A percentile compares a stretch with the other conserved stretches of the same genome.
phyloP scores from a whole-genome alignment of 2,888 invertebrate genomes.

The Drosophila fungiperda region DNA sequence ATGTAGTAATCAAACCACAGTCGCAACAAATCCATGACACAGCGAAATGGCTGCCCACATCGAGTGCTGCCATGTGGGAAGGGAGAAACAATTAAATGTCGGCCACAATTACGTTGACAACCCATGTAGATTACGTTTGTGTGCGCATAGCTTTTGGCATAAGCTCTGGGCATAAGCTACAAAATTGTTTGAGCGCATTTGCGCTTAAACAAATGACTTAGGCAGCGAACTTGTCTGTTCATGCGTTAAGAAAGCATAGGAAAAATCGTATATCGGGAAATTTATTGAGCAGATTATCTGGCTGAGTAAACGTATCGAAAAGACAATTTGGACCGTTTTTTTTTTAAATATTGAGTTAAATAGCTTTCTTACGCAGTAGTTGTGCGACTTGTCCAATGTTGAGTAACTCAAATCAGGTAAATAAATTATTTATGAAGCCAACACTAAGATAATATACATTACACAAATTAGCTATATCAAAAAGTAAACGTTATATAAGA shows the following conservation, averaged over 20 bases:
- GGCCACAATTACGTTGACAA: slow-evolving; percentile 55
- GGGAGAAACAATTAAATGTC: slow-evolving; percentile 54
- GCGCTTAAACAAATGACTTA: slow-evolving; percentile 65
- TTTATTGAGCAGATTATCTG: slow-evolving; percentile 18
- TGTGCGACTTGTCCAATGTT: not conserved
- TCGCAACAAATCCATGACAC: slow-evolving; percentile 13
- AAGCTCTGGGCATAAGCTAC: slow-evolving; percentile 7
- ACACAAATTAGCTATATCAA: not conserved
- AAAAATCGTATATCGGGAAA: slow-evolving; percentile 2
- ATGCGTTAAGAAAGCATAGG: slow-evolving; percentile 28
- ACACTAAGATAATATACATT: not conserved
- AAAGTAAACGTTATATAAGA: not conserved
- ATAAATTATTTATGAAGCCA: not conserved
- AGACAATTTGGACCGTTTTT: not conserved
- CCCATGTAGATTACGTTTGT: slow-evolving; percentile 15
- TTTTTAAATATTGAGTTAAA: not conserved
- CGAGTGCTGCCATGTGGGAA: slow-evolving; percentile 36
- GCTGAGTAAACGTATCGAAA: not conserved
- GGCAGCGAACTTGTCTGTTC: slow-evolving; percentile 68
- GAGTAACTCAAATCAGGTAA: not conserved
- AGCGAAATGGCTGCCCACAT: slow-evolving; percentile 14
- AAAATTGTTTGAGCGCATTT: slow-evolving; percentile 23
- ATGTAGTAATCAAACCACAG: slow-evolving; percentile 29
- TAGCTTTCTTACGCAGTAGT: not conserved
- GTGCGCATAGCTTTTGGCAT: not conserved